Percentiles rank a stretch among this genome's conserved stretches.
phyloP scores from a whole-genome alignment of 35 echinoderm and acorn worm species.

The Patiria miniata region DNA sequence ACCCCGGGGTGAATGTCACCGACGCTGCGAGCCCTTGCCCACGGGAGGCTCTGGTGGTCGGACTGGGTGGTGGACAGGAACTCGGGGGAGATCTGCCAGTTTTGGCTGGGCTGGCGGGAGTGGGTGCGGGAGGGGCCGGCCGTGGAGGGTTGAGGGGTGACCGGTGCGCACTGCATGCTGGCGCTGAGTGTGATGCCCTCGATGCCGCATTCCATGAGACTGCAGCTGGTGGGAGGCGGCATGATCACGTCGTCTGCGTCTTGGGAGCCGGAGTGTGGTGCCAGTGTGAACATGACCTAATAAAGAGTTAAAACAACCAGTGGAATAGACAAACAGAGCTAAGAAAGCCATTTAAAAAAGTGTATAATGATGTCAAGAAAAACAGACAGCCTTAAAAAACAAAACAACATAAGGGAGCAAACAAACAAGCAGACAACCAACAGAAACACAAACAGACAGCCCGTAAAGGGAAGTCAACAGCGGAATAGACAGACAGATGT shows the following conservation, averaged over 20 bases:
- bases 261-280: background rate
- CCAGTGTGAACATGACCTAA: constrained; percentile 80
- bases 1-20: background rate
- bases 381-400: too few relatives aligned
- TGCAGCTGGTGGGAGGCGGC: constrained; percentile 33
- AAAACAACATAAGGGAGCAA: too few relatives aligned
- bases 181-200: constrained; percentile 62
- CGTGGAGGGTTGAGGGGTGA: background rate
- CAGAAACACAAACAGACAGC: too few relatives aligned
- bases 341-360: too few relatives aligned
- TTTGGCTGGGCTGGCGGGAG: constrained; percentile 13
- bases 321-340: too few relatives aligned
- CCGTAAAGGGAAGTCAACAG: too few relatives aligned
- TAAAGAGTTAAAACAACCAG: too few relatives aligned
- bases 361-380: too few relatives aligned
- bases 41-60: background rate
- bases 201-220: constrained; percentile 76
- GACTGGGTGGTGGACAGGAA: background rate
- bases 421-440: too few relatives aligned
- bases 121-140: background rate
- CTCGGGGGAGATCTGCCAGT: constrained; percentile 7
- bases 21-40: background rate
- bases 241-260: background rate
- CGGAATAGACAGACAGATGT: too few relatives aligned
- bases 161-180: constrained; percentile 28